Conservation (phyloP, 2,888 invertebrate species). For the Acholoe squamosa region DNA sequence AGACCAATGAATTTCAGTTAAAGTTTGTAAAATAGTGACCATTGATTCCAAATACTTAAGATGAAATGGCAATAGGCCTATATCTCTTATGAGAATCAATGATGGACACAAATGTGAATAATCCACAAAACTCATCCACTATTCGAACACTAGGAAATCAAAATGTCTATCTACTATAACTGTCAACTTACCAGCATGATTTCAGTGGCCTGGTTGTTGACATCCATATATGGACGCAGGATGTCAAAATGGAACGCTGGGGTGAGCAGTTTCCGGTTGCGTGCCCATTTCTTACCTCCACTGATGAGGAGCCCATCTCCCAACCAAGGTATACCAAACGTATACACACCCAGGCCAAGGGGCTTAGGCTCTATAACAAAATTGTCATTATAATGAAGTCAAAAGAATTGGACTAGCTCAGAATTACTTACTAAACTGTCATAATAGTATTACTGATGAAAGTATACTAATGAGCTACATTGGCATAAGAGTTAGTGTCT, state of each 20-base stretch:
- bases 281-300: constrained; percentile 70
- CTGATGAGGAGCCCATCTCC: constrained; percentile 72
- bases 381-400: not conserved
- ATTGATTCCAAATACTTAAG: too few species aligned
- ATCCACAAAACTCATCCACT: too few species aligned
- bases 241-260: constrained; percentile 74
- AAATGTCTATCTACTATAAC: not conserved
- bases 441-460: not conserved
- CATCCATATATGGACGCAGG: constrained; percentile 70
- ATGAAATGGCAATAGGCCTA: too few species aligned
- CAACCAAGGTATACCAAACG: constrained; percentile 33
- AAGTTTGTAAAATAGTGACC: too few species aligned
- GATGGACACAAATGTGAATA: too few species aligned
- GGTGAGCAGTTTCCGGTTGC: constrained; percentile 72
- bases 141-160: too few species aligned
- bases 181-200: constrained; percentile 71
- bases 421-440: not conserved
- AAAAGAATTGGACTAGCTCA: too few species aligned
- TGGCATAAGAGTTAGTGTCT: not conserved
- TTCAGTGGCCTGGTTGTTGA: constrained; percentile 71
- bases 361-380: constrained; percentile 68
- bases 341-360: constrained; percentile 53
- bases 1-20: too few species aligned
- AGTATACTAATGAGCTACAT: not conserved
- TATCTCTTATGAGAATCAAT: too few species aligned